Evolutionary conservation across 1,140 invertebrate genomes (phyloP).

Genomic region (Globodera rostochiensis): DNA sequence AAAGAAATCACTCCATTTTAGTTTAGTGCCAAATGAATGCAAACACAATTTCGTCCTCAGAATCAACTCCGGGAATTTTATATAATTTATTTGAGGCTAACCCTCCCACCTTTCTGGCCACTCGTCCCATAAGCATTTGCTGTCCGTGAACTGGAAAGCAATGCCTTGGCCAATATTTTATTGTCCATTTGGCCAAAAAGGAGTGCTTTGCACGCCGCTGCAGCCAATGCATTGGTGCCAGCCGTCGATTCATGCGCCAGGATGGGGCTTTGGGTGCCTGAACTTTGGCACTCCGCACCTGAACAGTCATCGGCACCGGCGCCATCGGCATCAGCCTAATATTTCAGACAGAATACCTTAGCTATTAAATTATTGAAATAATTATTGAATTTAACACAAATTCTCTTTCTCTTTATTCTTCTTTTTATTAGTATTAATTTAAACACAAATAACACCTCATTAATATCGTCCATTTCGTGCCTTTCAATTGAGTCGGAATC

Average conservation of each 20-base stretch:
- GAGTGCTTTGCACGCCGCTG: constrained; percentile 30
- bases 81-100: background rate
- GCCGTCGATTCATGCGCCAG: constrained; percentile 1
- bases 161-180: constrained; percentile 22
- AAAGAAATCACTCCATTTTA: too few relatives aligned
- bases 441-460: background rate
- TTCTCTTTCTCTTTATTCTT: too few relatives aligned
- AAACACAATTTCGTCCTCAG: too few relatives aligned
- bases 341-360: too few relatives aligned
- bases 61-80: too few relatives aligned
- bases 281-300: constrained; percentile 1
- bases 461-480: background rate
- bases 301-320: background rate
- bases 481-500: background rate
- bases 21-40: too few relatives aligned
- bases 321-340: background rate
- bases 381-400: too few relatives aligned
- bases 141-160: background rate
- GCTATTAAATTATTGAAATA: too few relatives aligned
- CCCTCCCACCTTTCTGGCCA: background rate
- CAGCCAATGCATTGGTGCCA: constrained; percentile 10
- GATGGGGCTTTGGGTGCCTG: constrained; percentile 8
- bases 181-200: constrained; percentile 26
- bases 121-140: background rate
- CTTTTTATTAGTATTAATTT: too few relatives aligned